Conservation (phyloP, 2,888 invertebrate species). For the Macroteleia sp. region DNA sequence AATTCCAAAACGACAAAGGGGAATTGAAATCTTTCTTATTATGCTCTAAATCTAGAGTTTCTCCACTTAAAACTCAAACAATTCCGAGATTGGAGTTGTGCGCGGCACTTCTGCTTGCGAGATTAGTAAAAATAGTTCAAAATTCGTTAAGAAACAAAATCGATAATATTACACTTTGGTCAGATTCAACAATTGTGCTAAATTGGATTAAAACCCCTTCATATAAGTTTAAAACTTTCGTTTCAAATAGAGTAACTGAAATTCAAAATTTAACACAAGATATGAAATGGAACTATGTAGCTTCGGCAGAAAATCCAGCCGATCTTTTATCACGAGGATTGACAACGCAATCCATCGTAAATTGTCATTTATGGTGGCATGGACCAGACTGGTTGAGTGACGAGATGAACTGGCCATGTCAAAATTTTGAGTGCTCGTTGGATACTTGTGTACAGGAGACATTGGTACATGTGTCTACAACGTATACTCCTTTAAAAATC, state of each 20-base stretch:
- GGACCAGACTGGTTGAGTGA: constrained; percentile 10
- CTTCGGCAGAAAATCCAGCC: constrained; percentile 12
- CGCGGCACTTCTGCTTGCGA: constrained; percentile 20
- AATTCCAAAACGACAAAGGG: neutral
- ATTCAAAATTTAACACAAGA: constrained; percentile 39
- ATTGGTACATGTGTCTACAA: neutral
- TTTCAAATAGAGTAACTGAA: constrained; percentile 49
- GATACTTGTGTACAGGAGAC: neutral
- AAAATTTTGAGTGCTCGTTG: neutral
- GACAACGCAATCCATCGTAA: neutral
- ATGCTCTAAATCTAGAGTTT: constrained; percentile 61
- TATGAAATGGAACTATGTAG: constrained; percentile 7
- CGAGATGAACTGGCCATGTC: constrained; percentile 1
- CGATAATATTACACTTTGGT: constrained; percentile 39
- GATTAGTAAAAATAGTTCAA: constrained; percentile 3
- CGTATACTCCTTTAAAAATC: neutral
- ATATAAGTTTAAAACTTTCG: constrained; percentile 46
- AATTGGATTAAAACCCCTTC: constrained; percentile 55
- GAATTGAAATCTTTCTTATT: constrained; percentile 11
- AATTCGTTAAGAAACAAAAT: constrained; percentile 8
- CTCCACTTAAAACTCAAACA: constrained; percentile 48
- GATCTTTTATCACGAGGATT: constrained; percentile 17
- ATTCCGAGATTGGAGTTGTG: constrained; percentile 31
- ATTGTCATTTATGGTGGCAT: constrained; percentile 19
- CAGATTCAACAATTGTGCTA: constrained; percentile 60